phyloP scores from a whole-genome alignment of 2,113 vertebrate species.

The Mesitornis unicolor region DNA sequence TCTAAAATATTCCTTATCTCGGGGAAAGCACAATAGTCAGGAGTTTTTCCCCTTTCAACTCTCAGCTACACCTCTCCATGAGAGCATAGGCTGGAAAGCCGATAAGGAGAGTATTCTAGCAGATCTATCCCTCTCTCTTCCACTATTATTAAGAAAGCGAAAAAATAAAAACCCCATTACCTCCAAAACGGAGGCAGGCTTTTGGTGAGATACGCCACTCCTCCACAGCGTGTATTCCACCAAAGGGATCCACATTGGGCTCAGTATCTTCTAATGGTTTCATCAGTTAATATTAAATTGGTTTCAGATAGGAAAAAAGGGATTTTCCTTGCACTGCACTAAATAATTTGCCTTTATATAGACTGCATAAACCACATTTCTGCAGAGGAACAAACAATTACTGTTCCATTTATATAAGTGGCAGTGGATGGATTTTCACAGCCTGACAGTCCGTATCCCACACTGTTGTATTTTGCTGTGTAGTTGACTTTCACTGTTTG shows the following conservation, averaged over 20 bases:
- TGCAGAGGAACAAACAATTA: constrained; percentile 24
- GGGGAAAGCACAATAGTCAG: constrained; percentile 38
- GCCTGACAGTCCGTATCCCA: neutral
- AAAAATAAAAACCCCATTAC: constrained; percentile 40
- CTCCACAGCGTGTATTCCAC: neutral
- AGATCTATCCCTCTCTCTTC: constrained; percentile 22
- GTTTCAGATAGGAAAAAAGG: constrained; percentile 25
- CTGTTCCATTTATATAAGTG: neutral
- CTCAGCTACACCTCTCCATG: neutral
- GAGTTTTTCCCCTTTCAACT: constrained; percentile 51
- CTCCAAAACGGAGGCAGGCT: constrained; percentile 21
- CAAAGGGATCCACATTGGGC: neutral
- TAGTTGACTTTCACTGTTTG: neutral
- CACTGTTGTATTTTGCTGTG: neutral
- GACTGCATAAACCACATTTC: constrained; percentile 2
- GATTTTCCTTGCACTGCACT: neutral
- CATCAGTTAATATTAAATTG: constrained; percentile 46
- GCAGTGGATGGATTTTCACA: neutral
- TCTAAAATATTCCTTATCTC: constrained; percentile 51
- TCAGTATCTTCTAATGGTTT: constrained; percentile 47
- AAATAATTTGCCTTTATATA: constrained; percentile 23
- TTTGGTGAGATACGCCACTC: constrained; percentile 45
- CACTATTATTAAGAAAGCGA: neutral
- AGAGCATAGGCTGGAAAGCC: neutral
- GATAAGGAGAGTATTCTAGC: constrained; percentile 32